Percentiles rank a stretch among this genome's conserved stretches.
These are phyloP conservation scores for Hypolimnas misippus DNA, from an alignment of 2,888 invertebrate genomes.

Conservation along the genomic window DNA sequence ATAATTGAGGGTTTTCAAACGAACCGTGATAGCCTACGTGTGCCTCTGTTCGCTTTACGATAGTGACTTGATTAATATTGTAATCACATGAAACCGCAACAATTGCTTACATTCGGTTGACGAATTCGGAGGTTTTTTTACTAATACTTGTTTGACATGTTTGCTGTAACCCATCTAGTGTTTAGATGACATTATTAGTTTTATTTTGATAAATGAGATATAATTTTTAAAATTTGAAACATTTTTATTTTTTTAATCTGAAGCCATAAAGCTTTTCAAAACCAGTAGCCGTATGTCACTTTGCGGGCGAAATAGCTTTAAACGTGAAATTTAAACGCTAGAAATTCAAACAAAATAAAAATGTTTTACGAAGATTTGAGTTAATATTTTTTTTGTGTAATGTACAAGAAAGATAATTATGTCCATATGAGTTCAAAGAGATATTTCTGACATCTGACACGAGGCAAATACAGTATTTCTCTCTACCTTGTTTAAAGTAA, in stretches of 20 bases:
- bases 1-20: slow-evolving; percentile 43
- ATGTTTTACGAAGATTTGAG: too few relatives aligned
- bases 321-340: neutral
- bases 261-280: slow-evolving; percentile 9
- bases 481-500: too few relatives aligned
- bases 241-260: neutral
- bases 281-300: slow-evolving; percentile 1
- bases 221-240: too few relatives aligned
- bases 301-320: slow-evolving; percentile 17
- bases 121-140: neutral
- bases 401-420: too few relatives aligned
- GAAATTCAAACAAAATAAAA: neutral
- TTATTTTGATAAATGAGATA: neutral
- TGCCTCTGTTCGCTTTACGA: slow-evolving; percentile 14
- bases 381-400: too few relatives aligned
- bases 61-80: neutral
- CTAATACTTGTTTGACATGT: neutral
- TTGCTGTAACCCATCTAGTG: too few relatives aligned
- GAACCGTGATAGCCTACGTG: slow-evolving; percentile 23
- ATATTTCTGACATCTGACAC: too few relatives aligned
- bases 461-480: too few relatives aligned
- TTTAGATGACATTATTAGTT: too few relatives aligned
- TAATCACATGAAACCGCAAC: neutral
- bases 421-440: too few relatives aligned
- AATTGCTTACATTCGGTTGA: neutral